phyloP scores from a whole-genome alignment of 1,140 invertebrate genomes.

The Trialeurodes vaporariorum region DNA sequence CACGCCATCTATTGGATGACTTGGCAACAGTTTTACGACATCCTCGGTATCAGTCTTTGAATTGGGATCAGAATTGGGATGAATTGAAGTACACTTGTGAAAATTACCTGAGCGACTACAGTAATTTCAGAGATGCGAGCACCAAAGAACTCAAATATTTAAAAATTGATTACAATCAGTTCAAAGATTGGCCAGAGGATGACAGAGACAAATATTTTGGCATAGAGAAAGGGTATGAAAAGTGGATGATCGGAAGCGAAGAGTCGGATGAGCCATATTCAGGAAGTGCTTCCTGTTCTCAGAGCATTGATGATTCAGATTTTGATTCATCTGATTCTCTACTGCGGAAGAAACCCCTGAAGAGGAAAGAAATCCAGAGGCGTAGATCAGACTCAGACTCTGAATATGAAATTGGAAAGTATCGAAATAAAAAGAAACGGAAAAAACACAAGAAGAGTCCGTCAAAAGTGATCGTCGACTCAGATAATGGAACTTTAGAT shows the following conservation, averaged over 20 bases:
- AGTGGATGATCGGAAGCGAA: slow-evolving; percentile 16
- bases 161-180: slow-evolving; percentile 51
- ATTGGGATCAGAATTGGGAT: slow-evolving; percentile 46
- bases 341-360: background rate
- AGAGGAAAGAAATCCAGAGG: background rate
- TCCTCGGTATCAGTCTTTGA: slow-evolving; percentile 47
- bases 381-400: background rate
- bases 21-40: slow-evolving; percentile 45
- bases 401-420: background rate
- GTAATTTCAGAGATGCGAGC: slow-evolving; percentile 41
- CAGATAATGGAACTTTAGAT: background rate
- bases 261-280: slow-evolving; percentile 14
- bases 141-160: slow-evolving; percentile 49
- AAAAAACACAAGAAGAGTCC: background rate
- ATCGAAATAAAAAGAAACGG: background rate
- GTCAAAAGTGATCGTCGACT: background rate
- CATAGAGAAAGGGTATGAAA: slow-evolving; percentile 46
- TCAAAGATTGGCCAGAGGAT: slow-evolving; percentile 42
- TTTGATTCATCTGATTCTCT: background rate
- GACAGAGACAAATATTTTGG: slow-evolving; percentile 31
- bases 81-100: slow-evolving; percentile 44
- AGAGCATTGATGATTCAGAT: background rate
- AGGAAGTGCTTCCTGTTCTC: slow-evolving; percentile 10
- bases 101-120: slow-evolving; percentile 44
- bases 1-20: slow-evolving; percentile 46